Conservation (phyloP, 2,113 vertebrate species). For the Pelecanoides urinatrix region DNA sequence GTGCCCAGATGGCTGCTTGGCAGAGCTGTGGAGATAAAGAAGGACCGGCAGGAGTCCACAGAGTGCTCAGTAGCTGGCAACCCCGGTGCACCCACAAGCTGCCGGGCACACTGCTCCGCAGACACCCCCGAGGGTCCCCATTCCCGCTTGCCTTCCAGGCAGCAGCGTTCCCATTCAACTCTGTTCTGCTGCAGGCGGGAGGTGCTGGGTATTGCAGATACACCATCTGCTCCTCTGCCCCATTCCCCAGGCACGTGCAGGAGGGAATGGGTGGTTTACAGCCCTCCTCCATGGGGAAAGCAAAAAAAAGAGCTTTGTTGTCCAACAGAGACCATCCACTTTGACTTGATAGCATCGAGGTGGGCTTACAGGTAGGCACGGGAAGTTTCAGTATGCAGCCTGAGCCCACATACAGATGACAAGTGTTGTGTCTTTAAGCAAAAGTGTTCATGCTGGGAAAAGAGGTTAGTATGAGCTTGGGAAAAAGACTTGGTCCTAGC, state of each 20-base stretch:
- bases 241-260: fast-evolving
- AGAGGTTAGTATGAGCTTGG: not conserved
- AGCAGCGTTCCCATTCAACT: not conserved
- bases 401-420: not conserved
- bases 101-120: not conserved
- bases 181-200: not conserved
- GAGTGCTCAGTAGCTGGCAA: not conserved
- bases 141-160: not conserved
- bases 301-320: not conserved
- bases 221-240: not conserved
- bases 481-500: not conserved
- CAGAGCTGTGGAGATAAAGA: not conserved
- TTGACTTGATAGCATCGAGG: not conserved
- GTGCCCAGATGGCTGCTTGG: not conserved
- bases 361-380: not conserved
- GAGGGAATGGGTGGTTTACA: not conserved
- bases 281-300: not conserved
- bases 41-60: fast-evolving
- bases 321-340: not conserved
- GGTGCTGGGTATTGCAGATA: not conserved
- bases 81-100: not conserved
- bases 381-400: not conserved
- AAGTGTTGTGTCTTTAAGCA: not conserved
- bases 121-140: not conserved
- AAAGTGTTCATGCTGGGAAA: not conserved